phyloP scores from a whole-genome alignment of 2,797 vertebrate species.

The Crenichthys baileyi region DNA sequence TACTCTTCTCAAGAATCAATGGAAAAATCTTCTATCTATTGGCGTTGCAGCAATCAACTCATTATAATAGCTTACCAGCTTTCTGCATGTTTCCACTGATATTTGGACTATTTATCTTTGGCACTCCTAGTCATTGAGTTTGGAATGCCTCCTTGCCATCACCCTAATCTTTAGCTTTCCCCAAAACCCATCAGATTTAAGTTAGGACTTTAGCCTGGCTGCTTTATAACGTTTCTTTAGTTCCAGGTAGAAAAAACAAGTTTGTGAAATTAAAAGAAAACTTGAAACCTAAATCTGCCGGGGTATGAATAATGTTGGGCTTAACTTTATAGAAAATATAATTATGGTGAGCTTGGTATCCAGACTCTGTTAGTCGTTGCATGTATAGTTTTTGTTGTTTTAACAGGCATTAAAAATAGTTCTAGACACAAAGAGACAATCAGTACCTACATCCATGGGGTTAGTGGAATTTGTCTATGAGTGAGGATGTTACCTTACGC shows the following conservation, averaged over 20 bases:
- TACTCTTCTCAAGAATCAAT: background rate
- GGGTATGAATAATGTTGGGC: background rate
- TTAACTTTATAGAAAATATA: background rate
- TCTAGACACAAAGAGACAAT: slow-evolving; percentile 40
- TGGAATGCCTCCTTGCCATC: background rate
- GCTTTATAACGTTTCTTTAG: background rate
- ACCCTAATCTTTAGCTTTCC: background rate
- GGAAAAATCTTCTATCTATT: background rate
- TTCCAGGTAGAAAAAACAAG: background rate
- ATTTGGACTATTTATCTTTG: background rate
- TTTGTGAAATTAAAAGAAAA: background rate
- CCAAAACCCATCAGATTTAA: background rate
- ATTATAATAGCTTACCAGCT: background rate
- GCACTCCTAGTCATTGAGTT: background rate
- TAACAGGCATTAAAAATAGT: slow-evolving; percentile 25
- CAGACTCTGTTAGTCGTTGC: background rate
- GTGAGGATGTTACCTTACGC: slow-evolving; percentile 11
- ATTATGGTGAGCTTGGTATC: background rate
- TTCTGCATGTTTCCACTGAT: background rate
- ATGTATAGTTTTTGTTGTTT: too few species aligned
- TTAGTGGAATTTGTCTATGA: slow-evolving; percentile 2
- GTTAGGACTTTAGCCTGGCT: background rate
- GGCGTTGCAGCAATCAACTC: background rate
- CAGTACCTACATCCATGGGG: slow-evolving; percentile 7
- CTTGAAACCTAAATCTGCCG: background rate